phyloP scores from a whole-genome alignment of 2,888 invertebrate genomes.

The Synergus japonicus region DNA sequence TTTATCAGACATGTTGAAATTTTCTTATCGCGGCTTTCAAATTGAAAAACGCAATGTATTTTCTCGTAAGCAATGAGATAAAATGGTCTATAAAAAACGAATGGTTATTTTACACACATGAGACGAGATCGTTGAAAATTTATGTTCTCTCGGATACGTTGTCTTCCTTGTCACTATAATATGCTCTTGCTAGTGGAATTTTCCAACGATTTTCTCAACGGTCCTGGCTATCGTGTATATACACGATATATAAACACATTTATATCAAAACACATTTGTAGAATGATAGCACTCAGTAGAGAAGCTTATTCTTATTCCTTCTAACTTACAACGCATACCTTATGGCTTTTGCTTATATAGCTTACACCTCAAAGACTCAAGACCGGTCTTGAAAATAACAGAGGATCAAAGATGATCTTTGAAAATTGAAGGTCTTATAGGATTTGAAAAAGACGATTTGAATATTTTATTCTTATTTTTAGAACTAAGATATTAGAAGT shows the following conservation, averaged over 20 bases:
- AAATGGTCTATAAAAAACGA: constrained; percentile 3
- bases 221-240: background rate
- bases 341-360: constrained; percentile 23
- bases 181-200: constrained; percentile 22
- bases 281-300: constrained; percentile 22
- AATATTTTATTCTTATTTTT: background rate
- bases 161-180: constrained; percentile 23
- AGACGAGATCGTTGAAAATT: constrained; percentile 18
- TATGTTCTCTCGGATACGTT: constrained; percentile 11
- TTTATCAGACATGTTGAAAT: background rate
- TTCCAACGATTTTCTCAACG: constrained; percentile 8
- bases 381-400: constrained; percentile 27
- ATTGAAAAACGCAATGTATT: constrained; percentile 51
- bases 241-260: background rate
- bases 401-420: constrained; percentile 15
- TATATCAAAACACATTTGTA: constrained; percentile 12
- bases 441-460: background rate
- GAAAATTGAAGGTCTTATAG: constrained; percentile 17
- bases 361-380: constrained; percentile 11
- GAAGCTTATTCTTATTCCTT: constrained; percentile 24
- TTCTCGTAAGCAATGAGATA: constrained; percentile 42
- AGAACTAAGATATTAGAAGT: background rate
- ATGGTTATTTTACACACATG: constrained; percentile 12
- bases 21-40: background rate
- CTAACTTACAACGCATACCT: constrained; percentile 22